These are phyloP conservation scores for Campopleginae sp. DNA, from an alignment of 2,888 invertebrate species.

Conservation along the genomic window DNA sequence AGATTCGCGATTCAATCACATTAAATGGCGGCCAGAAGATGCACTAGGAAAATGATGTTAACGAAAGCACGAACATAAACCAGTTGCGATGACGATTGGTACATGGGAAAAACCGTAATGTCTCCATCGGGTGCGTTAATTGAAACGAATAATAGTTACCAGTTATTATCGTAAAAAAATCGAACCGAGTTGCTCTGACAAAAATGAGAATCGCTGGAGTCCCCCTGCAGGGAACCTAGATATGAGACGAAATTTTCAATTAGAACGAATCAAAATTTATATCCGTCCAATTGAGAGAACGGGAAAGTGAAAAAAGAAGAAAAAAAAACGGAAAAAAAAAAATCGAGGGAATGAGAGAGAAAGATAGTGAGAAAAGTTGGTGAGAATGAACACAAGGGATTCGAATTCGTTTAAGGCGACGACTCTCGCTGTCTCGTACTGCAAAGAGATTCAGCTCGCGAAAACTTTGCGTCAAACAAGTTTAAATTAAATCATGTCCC, in stretches of 20 bases:
- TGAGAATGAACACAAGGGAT: not conserved
- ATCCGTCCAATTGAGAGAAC: not conserved
- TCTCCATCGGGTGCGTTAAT: not conserved
- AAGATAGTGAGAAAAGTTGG: conserved; percentile 4
- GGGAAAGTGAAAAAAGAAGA: not conserved
- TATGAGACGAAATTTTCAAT: not conserved
- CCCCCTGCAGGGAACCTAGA: not conserved
- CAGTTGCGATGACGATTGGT: not conserved
- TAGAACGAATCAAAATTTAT: conserved; percentile 24
- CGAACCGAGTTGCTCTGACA: not conserved
- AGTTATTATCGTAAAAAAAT: not conserved
- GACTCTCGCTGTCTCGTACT: conserved; percentile 42
- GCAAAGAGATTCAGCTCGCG: conserved; percentile 65
- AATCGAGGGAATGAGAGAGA: not conserved
- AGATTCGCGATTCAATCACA: not conserved
- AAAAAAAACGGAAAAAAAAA: not conserved
- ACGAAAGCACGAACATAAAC: not conserved
- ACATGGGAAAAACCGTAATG: not conserved
- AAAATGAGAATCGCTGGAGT: not conserved
- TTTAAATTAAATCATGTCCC: conserved; percentile 79
- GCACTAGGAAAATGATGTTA: not conserved
- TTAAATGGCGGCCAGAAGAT: not conserved
- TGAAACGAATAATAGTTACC: not conserved
- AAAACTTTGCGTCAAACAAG: conserved; percentile 74
- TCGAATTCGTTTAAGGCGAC: conserved; percentile 32